Base-by-base conservation (phyloP, 1,140 invertebrate genomes). In the Drosophila ogumai region DNA sequence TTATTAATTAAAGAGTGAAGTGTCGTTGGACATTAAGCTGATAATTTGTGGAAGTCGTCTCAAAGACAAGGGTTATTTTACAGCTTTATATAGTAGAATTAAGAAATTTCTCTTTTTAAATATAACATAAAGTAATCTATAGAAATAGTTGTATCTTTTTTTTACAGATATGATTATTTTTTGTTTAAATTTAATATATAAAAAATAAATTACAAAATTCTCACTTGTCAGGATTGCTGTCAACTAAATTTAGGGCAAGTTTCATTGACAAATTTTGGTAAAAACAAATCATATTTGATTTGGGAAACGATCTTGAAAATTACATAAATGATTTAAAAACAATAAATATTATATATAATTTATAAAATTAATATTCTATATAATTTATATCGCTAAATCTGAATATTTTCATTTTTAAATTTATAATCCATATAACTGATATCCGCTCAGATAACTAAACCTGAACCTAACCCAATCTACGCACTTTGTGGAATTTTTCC, bases 391-490 rank as follows among this genome's bases (percentile, higher is more conserved):
- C 15, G 6, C 6, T 6, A 13, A 3, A n/a, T n/a, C 15, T 7
- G 6, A 15, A 7, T 9, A n/a, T 41, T 41, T 41, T 8, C 8
- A 9, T 44, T n/a, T 25, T 28, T 0, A 6, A 49, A 49, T 49
- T 28, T 49, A 49, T 28, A 10, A 6, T n/a, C 25, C 13, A 0
- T 7, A 13, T 22, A 46, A 46, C 1, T 13, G 3, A 13, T 25
- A 15, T 1, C 5, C 8, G 28, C 10, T 34, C 17, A 13, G 49
- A 22, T 31, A 15, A 6, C 36, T 17, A 3, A 54, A 63, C 61
- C 82, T 72, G 75, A 82, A 86, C 82, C 82, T 86, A 76, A 65
- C 65, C 71, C 82, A 82, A 86, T 68, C 10, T 55, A 55, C 15
- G 32, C 17, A 19, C 28, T 25, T 54, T 63, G 52, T 36, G 40